Evolutionary conservation across 2,888 invertebrate species (phyloP).

Genomic region (Ditula angustiorana): DNA sequence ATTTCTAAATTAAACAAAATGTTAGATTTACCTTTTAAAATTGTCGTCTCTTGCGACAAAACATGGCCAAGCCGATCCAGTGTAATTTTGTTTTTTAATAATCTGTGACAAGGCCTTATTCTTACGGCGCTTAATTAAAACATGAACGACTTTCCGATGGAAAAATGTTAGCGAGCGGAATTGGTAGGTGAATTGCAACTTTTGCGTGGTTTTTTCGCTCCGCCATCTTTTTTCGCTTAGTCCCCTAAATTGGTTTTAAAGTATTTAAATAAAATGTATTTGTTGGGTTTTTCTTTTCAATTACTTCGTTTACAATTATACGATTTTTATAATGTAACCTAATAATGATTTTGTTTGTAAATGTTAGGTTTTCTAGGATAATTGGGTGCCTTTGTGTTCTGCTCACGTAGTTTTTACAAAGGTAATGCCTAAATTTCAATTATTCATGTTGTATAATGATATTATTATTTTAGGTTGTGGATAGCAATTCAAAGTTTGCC

Average conservation of each 20-base stretch:
- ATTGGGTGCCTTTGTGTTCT: no score
- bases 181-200: constrained; percentile 57
- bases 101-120: constrained; percentile 60
- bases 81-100: constrained; percentile 67
- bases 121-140: constrained; percentile 71
- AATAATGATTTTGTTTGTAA: no score
- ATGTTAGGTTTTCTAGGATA: no score
- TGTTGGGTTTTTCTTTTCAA: not conserved
- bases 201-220: constrained; percentile 35
- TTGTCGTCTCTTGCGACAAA: not conserved
- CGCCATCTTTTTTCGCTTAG: not conserved
- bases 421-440: no score
- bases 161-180: constrained; percentile 46
- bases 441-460: no score
- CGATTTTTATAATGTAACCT: no score
- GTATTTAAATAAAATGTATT: not conserved
- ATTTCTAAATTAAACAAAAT: no score
- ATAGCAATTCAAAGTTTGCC: no score
- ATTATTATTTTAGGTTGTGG: no score
- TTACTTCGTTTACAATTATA: no score
- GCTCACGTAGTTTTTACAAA: no score
- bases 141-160: constrained; percentile 70
- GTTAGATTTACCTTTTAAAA: not conserved
- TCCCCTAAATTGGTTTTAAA: not conserved
- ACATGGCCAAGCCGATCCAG: constrained; percentile 42